Evolutionary conservation across 64 coral and sea anemone genomes (phyloP).

Genomic region (Montipora sp.): DNA sequence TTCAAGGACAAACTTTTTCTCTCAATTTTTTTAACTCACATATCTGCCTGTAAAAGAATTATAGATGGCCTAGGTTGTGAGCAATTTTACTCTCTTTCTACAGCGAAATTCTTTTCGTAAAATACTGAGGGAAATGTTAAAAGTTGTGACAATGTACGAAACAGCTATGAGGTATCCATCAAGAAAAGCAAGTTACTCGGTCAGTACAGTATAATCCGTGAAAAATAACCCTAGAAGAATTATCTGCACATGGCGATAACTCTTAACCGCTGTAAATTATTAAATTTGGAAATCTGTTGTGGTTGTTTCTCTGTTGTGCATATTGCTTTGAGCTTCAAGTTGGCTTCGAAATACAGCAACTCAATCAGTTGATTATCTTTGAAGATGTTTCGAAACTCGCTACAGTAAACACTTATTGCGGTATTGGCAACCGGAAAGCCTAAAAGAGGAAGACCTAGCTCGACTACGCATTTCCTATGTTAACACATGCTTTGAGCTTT

Average conservation of each 20-base stretch:
- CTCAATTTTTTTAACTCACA: not conserved
- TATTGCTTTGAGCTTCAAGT: not conserved
- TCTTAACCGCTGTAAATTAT: conserved; percentile 41
- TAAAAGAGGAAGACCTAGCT: not conserved
- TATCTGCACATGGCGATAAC: not conserved
- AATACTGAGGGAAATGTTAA: not conserved
- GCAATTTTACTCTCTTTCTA: not conserved
- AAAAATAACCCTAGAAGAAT: not conserved
- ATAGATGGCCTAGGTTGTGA: no score
- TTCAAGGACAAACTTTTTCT: not conserved
- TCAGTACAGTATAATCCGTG: not conserved
- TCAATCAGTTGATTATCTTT: not conserved
- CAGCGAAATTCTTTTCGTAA: not conserved
- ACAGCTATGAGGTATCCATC: not conserved
- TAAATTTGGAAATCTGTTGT: conserved; percentile 31
- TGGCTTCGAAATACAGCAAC: not conserved
- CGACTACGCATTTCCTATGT: conserved; percentile 3
- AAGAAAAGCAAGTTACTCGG: conserved; percentile 1
- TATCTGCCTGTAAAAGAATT: not conserved
- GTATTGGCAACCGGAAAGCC: not conserved
- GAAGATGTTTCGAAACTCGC: not conserved
- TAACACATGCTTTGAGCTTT: not conserved
- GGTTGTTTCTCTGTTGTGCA: conserved; percentile 2
- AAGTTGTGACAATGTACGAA: not conserved
- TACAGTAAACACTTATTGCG: conserved; percentile 14